Base-by-base conservation (phyloP, 1,140 invertebrate species). In the Carposina sasakii region DNA sequence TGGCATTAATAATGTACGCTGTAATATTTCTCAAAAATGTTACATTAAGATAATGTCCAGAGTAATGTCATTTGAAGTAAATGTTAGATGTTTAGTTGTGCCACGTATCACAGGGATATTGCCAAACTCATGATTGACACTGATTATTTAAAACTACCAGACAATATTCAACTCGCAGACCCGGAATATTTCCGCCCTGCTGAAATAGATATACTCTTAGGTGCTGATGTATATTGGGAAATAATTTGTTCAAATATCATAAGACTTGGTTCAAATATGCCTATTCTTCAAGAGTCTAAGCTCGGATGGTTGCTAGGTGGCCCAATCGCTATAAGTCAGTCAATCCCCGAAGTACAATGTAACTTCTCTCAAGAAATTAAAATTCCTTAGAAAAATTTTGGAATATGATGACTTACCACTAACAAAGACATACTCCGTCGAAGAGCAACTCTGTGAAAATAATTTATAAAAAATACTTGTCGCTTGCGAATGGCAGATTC, bases 351-450 rank as follows among this genome's bases (percentile, higher is more conserved):
- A 43, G 15, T 15, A 33, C 26, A 31, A 22, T 50, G 48, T 36
- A 24, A 50, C 26, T 43, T 50, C 26, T 22, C 39, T n/a, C 24
- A 50, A n/a, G n/a, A n/a, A n/a, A n/a, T n/a, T n/a, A n/a, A n/a
- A n/a, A n/a, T n/a, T n/a, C n/a, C n/a, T n/a, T n/a, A n/a, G n/a
- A n/a, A n/a, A n/a, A n/a, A n/a, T n/a, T n/a, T n/a, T n/a, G n/a
- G n/a, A n/a, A n/a, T n/a, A n/a, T n/a, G n/a, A n/a, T n/a, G n/a
- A n/a, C 21, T 9, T 6, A n/a, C n/a, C n/a, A n/a, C n/a, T n/a
- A n/a, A n/a, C n/a, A n/a, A n/a, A n/a, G n/a, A n/a, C n/a, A n/a
- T n/a, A n/a, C n/a, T n/a, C n/a, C n/a, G n/a, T n/a, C n/a, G n/a
- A n/a, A n/a, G n/a, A n/a, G n/a, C n/a, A n/a, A n/a, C n/a, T n/a